Percentiles rank a stretch among this genome's conserved stretches.
These are phyloP conservation scores for Notodonta ziczac DNA, from an alignment of 2,888 invertebrate genomes.

Conservation along the genomic window DNA sequence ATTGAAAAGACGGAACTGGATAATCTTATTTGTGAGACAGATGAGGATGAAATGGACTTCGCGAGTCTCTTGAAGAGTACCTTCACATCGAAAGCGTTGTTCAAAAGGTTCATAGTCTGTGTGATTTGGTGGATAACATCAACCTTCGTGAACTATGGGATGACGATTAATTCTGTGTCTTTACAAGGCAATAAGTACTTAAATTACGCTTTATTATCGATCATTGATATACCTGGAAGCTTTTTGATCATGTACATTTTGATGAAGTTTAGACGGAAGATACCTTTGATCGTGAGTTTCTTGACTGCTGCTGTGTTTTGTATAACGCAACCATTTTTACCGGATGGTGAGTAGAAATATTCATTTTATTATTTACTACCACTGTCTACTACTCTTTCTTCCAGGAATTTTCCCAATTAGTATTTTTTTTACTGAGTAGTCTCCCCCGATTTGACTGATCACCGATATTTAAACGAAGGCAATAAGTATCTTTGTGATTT, in stretches of 20 bases:
- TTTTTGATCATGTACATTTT: slow-evolving; percentile 81
- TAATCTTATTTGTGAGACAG: slow-evolving; percentile 38
- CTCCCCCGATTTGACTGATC: too few relatives aligned
- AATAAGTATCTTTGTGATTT: too few relatives aligned
- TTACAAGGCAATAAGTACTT: slow-evolving; percentile 90
- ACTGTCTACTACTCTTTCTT: neutral
- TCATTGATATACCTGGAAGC: slow-evolving; percentile 85
- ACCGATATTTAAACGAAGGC: too few relatives aligned
- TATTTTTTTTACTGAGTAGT: too few relatives aligned
- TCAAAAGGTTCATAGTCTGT: slow-evolving; percentile 68
- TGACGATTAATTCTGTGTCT: slow-evolving; percentile 89
- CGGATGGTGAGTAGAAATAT: slow-evolving; percentile 66
- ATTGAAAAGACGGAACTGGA: slow-evolving; percentile 56
- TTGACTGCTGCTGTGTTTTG: slow-evolving; percentile 84
- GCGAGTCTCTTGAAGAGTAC: slow-evolving; percentile 56
- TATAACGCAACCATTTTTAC: slow-evolving; percentile 84
- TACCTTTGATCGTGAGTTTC: slow-evolving; percentile 82
- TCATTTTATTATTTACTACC: neutral
- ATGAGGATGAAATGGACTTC: slow-evolving; percentile 49
- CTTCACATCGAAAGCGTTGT: slow-evolving; percentile 57
- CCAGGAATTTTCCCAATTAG: too few relatives aligned
- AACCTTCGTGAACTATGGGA: slow-evolving; percentile 90
- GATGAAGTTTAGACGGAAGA: slow-evolving; percentile 82
- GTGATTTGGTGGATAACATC: slow-evolving; percentile 85
- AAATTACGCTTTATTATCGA: slow-evolving; percentile 87